Evolutionary conservation across 1,140 invertebrate genomes (phyloP), one percentile per base, ranked within the genome.

Genomic region (Scaptomyza graminum): DNA sequence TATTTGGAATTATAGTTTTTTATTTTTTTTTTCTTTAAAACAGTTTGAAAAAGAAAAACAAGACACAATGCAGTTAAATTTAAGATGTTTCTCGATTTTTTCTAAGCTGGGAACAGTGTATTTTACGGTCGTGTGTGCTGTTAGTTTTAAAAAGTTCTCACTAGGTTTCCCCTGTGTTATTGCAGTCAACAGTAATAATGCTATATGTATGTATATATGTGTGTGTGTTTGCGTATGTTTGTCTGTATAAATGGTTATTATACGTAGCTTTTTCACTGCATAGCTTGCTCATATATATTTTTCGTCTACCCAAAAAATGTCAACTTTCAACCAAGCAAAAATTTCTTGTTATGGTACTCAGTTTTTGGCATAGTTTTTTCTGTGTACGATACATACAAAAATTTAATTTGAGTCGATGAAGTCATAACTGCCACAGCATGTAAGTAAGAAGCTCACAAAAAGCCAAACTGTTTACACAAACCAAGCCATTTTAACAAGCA

Each of bases 171-270:
- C 9, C 50, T 22, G 49, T 25, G 6, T 50, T 56, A 70, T 54
- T 70, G 61, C 68, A 71, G 52, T 57, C 62, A 57, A 65, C 68
- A 57, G 46, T 37, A 57, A 70, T 70, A 57, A 65, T 57, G 16
- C 16, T 39, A 47, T 41, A 5, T 63, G 18, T 22, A 11, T n/a
- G 15, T 47, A 18, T 52, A 28, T 47, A 6, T 57, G 22, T 59
- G 15, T 46, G 28, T 54, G 18, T 68, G 64, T 34, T 13, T 49
- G 31, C 28, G 1, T 50, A 5, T 51, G n/a, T 51, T 28, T 37
- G 28, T 16, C n/a, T 62, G n/a, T 54, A 28, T 47, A 18, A 11
- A 16, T 63, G 39, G 46, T 69, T 56, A 63, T 31, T 64, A 64
- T 55, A 25, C 41, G 41, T 25, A 31, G 51, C 50, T 18, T 44